Conservation (phyloP, 2,797 vertebrate genomes). For the Pogonophryne albipinna region DNA sequence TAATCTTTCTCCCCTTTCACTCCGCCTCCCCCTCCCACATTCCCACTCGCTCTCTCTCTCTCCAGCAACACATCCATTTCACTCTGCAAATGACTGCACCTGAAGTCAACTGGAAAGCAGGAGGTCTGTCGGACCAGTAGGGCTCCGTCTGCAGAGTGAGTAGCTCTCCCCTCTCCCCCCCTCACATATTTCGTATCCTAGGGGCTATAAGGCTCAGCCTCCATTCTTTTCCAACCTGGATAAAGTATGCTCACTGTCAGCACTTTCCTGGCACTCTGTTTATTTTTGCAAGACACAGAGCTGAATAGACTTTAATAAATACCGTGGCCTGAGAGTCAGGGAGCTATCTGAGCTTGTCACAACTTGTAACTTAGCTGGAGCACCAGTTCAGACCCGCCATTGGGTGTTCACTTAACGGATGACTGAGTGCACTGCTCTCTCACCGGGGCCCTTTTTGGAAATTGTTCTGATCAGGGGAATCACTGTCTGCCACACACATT, state of each 20-base stretch:
- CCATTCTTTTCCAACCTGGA: conserved; percentile 80
- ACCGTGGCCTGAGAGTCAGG: conserved; percentile 79
- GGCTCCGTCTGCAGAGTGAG: conserved; percentile 52
- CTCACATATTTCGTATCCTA: conserved; percentile 59
- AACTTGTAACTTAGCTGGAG: conserved; percentile 84
- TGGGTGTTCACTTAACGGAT: conserved; percentile 73
- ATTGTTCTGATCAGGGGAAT: conserved; percentile 44
- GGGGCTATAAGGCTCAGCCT: conserved; percentile 66
- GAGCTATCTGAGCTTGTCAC: conserved; percentile 86
- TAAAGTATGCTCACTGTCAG: conserved; percentile 85
- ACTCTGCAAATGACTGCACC: conserved; percentile 79
- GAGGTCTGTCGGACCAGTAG: conserved; percentile 43
- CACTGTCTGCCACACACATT: conserved; percentile 37
- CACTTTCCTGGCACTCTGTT: conserved; percentile 86
- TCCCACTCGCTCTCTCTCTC: conserved; percentile 31
- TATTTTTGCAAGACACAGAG: conserved; percentile 85
- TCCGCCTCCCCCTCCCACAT: neutral
- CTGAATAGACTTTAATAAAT: conserved; percentile 88
- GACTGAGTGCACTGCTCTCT: conserved; percentile 67
- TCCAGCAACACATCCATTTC: conserved; percentile 60
- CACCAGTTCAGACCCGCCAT: conserved; percentile 68
- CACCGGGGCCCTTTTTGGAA: conserved; percentile 61
- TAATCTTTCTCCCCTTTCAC: conserved; percentile 41
- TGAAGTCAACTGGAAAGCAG: conserved; percentile 80
- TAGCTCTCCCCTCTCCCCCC: conserved; percentile 31